Conservation (phyloP, 2,113 vertebrate species). For the Aviceda subcristata region DNA sequence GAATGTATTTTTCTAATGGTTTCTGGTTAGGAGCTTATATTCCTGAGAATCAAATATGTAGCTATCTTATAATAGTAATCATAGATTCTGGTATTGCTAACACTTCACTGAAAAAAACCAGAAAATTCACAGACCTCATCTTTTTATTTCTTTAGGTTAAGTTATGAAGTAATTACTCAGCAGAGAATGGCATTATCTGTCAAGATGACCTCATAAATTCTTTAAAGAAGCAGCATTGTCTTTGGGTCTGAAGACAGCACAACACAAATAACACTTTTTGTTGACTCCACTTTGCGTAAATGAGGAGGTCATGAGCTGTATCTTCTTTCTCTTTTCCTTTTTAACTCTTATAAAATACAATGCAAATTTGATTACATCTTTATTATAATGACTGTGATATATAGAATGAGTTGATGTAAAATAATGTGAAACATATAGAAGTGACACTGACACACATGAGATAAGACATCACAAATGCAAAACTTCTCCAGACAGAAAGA, state of each 20-base stretch:
- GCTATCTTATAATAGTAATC: background rate
- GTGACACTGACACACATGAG: background rate
- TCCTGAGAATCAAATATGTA: background rate
- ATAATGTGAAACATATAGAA: background rate
- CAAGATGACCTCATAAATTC: background rate
- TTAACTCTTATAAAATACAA: background rate
- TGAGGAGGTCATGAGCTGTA: background rate
- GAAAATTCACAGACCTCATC: background rate
- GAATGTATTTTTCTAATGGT: background rate
- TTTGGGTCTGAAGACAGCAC: background rate
- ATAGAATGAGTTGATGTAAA: background rate
- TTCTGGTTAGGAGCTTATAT: background rate
- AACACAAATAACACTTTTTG: background rate
- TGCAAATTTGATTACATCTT: background rate
- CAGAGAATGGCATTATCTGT: background rate
- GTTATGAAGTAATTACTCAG: background rate
- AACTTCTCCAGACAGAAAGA: background rate
- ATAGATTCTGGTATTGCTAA: background rate
- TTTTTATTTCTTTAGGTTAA: background rate
- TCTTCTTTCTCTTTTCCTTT: background rate
- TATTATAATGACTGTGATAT: background rate
- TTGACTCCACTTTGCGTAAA: background rate
- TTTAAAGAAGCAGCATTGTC: background rate
- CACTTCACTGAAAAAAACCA: background rate
- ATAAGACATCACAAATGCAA: background rate